Evolutionary conservation across 2,888 invertebrate genomes (phyloP), one percentile per base, ranked within the genome.

Genomic region (Hirtodrosophila duncani): DNA sequence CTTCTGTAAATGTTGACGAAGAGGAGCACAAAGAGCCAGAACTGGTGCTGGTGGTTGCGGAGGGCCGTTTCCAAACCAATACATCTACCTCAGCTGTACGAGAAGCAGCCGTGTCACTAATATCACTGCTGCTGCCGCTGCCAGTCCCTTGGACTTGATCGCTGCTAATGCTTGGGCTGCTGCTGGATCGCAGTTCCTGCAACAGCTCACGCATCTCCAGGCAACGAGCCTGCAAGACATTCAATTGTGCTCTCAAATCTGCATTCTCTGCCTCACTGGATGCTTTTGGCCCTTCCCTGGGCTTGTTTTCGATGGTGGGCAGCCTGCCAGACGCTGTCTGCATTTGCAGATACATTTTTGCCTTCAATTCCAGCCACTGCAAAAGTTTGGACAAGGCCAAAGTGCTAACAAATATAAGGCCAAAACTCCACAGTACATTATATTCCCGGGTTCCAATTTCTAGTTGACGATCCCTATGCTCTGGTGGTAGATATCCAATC

Each of bases 211-310:
- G 38, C 48, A 63, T 52, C 17, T 45, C 44, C 11, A 41, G 21
- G 10, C 53, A 67, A 27, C 61, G 75, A 0, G 14, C 8, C 36
- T 64, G 57, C 23, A 75, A 51, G 4, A 36, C 34, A 17, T 42
- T 38, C 6, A 78, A 37, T 21, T 68, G 58, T 16, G 49, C 49
- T 6, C 16, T 58, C 0, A 74, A 36, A 2, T 56, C 44, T 0
- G 16, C n/a, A 9, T 44, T 61, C 1, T 61, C 31, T 4, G 44
- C 24, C 5, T 20, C 5, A 5, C 7, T 31, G 8, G 10, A 6
- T 36, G 13, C 10, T 2, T n/a, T 8, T 18, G 4, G 4, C n/a
- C 6, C 17, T 18, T 8, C 1, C 16, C 6, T 20, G 3, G 20
- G 20, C 20, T 5, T 20, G 3, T n/a, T n/a, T n/a, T n/a, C n/a